These are phyloP conservation scores for Sebastiscus albofasciatus DNA, from an alignment of 2,797 vertebrate species.

Conservation along the genomic window DNA sequence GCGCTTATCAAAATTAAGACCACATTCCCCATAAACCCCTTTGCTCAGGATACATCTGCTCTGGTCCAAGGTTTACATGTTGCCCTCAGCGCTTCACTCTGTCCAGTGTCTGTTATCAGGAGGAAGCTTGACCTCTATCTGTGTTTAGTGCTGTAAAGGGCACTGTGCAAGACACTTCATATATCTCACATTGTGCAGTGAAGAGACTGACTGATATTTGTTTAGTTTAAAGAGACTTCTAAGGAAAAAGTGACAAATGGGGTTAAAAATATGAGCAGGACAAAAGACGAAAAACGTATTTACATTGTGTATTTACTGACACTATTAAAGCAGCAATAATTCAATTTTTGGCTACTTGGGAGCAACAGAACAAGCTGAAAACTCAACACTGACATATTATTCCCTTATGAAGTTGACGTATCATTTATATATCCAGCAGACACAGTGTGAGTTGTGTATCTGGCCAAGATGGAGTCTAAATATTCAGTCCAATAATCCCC, in stretches of 20 bases:
- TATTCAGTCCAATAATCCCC: background rate
- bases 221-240: background rate
- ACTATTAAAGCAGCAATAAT: background rate
- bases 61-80: background rate
- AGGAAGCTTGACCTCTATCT: background rate
- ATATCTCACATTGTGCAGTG: background rate
- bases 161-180: background rate
- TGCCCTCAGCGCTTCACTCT: background rate
- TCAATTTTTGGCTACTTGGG: background rate
- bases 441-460: background rate
- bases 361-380: background rate
- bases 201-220: background rate
- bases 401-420: background rate
- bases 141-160: background rate
- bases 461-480: background rate
- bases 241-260: background rate
- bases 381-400: background rate
- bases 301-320: background rate
- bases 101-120: background rate
- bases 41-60: background rate
- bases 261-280: background rate
- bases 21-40: constrained; percentile 25
- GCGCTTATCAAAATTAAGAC: constrained; percentile 42
- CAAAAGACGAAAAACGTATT: background rate
- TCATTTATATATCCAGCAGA: background rate